Evolutionary conservation across 2,113 vertebrate genomes (phyloP), one percentile per base, ranked within the genome.

Genomic region (Erythrolamprus reginae): DNA sequence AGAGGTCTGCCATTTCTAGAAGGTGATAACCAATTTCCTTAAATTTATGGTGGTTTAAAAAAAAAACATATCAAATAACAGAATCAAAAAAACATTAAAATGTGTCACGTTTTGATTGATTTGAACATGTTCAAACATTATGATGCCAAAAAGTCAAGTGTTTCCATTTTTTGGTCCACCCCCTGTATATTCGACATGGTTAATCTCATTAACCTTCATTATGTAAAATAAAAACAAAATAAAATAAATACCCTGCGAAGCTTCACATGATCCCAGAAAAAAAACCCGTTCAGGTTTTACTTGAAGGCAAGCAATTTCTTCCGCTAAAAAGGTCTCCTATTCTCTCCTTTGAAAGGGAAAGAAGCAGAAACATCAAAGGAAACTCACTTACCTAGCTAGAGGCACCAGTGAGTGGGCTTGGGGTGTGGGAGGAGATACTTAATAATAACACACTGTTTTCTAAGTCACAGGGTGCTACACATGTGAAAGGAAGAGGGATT

Each of bases 371-470:
- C 91, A 42, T 90, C 51, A 90, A 87, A 38, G 65, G 42, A 87
- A 87, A 86, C n/a, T n/a, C n/a, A 51, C 58, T 55, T 90, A 89
- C 86, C 23, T 0, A 91, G 88, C 92, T 90, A 33, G 88, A 84
- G 84, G 82, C 93, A 90, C 33, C 89, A 82, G 86, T 0, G 6
- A 92, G 89, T 52, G 87, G 0, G 0, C 70, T 94, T 87, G 84
- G 10, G 6, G 84, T 17, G 94, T 93, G 89, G 95, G 94, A 94
- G 89, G 93, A 88, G 70, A 83, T 89, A 92, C 94, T 92, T 91
- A 92, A 95, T 91, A 88, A 95, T 90, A 90, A 92, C 90, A 92
- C 91, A 65, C 92, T 93, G 87, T 94, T 92, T 91, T 61, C 65
- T 82, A 89, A 92, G 91, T 83, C 94, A 92, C 92, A 89, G 90